phyloP scores from a whole-genome alignment of 1,140 invertebrate species.

The Dendroctonus ponderosae region DNA sequence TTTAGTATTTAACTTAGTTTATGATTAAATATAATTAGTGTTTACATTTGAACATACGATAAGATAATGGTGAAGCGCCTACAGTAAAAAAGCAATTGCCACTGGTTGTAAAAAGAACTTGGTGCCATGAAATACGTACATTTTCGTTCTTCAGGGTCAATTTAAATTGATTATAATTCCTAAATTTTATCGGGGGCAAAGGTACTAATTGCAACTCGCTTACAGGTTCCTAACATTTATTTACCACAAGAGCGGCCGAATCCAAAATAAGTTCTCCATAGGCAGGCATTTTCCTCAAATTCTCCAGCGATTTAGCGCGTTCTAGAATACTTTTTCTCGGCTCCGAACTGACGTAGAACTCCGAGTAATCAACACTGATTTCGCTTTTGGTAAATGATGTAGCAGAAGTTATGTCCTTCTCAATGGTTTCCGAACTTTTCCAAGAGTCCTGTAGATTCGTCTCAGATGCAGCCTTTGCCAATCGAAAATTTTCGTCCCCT shows the following conservation, averaged over 20 bases:
- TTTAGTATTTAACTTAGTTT: too few relatives aligned
- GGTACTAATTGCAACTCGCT: background rate
- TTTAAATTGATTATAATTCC: too few relatives aligned
- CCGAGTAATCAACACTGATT: conserved; percentile 34
- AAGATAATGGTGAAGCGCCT: too few relatives aligned
- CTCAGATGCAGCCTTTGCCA: conserved; percentile 44
- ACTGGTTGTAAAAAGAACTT: too few relatives aligned
- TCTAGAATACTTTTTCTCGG: conserved; percentile 31
- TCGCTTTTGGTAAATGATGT: conserved; percentile 31
- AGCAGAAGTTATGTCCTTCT: conserved; percentile 16
- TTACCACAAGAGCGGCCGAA: conserved; percentile 22
- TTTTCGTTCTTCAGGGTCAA: too few relatives aligned
- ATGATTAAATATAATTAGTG: too few relatives aligned
- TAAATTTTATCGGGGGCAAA: too few relatives aligned
- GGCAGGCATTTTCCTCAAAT: conserved; percentile 52
- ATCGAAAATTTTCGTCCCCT: conserved; percentile 38
- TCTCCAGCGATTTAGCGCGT: conserved; percentile 45
- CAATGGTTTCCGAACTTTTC: conserved; percentile 41
- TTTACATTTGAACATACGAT: too few relatives aligned
- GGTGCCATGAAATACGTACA: too few relatives aligned
- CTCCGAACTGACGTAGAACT: conserved; percentile 30
- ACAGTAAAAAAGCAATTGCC: too few relatives aligned
- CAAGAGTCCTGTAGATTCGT: conserved; percentile 44
- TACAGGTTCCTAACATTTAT: background rate
- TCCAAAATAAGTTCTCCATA: conserved; percentile 56